These are phyloP conservation scores for Drosophila pseudoananassae DNA, from an alignment of 1,140 invertebrate species.

Conservation along the genomic window DNA sequence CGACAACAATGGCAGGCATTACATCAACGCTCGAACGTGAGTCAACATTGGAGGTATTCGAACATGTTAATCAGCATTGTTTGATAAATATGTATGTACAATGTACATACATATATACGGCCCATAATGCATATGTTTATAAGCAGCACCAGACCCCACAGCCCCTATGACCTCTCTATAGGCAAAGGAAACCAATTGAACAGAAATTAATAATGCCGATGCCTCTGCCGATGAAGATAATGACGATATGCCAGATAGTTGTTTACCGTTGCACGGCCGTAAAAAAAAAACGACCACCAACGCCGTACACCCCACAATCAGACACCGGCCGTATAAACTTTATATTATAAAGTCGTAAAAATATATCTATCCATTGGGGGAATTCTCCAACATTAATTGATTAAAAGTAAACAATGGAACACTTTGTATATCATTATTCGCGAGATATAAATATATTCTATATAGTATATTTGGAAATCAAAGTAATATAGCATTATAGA, in stretches of 20 bases:
- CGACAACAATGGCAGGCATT: constrained; percentile 37
- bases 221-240: constrained; percentile 10
- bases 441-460: no score
- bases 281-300: constrained; percentile 38
- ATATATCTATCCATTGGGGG: not conserved
- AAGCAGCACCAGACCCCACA: not conserved
- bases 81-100: constrained; percentile 6
- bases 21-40: constrained; percentile 41
- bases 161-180: constrained; percentile 26
- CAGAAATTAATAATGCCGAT: constrained; percentile 50
- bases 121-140: no score
- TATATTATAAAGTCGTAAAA: not conserved
- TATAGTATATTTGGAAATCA: no score
- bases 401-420: not conserved
- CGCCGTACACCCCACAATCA: not conserved
- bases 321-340: no score
- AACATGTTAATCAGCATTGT: constrained; percentile 51
- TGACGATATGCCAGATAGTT: constrained; percentile 27
- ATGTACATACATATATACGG: no score
- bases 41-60: constrained; percentile 30
- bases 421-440: no score
- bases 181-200: constrained; percentile 48
- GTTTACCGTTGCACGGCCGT: constrained; percentile 43
- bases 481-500: no score
- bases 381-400: not conserved